A percentile compares a stretch with the other conserved stretches of the same genome.
Evolutionary conservation across 2,797 vertebrate genomes (phyloP).

Genomic region (Sebastes oblongus): DNA sequence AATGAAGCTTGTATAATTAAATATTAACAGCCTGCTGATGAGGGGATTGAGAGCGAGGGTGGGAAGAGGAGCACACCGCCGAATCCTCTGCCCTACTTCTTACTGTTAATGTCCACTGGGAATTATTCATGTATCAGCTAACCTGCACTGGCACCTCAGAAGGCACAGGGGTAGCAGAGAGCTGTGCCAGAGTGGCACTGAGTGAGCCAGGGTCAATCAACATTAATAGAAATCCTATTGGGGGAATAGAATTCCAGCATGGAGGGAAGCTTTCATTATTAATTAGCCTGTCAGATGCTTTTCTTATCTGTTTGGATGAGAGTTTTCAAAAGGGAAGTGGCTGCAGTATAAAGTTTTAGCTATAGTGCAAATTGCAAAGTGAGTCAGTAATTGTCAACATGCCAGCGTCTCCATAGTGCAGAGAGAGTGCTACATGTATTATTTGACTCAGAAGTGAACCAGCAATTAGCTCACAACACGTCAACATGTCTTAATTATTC

Average conservation of each 20-base stretch:
- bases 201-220: constrained; percentile 70
- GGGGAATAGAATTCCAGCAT: constrained; percentile 55
- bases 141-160: constrained; percentile 73
- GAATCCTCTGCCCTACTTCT: constrained; percentile 79
- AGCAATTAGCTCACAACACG: constrained; percentile 13
- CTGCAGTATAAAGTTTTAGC: constrained; percentile 33
- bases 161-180: constrained; percentile 50
- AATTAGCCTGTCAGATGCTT: constrained; percentile 69
- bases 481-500: constrained; percentile 27
- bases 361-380: constrained; percentile 32
- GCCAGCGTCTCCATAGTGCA: constrained; percentile 1
- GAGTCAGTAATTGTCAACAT: constrained; percentile 18
- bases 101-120: constrained; percentile 71
- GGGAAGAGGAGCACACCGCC: constrained; percentile 58
- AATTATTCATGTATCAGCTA: constrained; percentile 78
- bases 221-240: constrained; percentile 73
- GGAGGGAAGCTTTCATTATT: constrained; percentile 72
- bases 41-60: constrained; percentile 69
- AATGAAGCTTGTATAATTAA: constrained; percentile 81
- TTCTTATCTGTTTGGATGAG: constrained; percentile 60
- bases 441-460: constrained; percentile 24
- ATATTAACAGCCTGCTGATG: constrained; percentile 82
- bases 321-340: constrained; percentile 54
- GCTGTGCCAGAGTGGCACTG: constrained; percentile 63
- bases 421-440: neutral